Evolutionary conservation across 2,888 invertebrate genomes (phyloP), one percentile per base, ranked within the genome.

Genomic region (Nomada fucata): DNA sequence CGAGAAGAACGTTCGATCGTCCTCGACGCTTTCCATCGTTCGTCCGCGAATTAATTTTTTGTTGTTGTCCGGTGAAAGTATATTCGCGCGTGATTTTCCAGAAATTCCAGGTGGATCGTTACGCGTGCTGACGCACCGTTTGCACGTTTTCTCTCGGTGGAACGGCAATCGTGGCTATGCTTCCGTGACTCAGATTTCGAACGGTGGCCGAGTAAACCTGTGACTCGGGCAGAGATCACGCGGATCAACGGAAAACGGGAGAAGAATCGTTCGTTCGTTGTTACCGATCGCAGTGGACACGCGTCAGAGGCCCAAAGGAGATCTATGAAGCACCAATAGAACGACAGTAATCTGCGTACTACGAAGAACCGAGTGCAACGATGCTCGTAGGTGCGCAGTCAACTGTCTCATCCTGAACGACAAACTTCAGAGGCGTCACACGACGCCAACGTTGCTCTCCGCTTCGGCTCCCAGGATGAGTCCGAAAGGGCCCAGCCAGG

Each of bases 401-500:
- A 11, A 44, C 0, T 26, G 42, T 13, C 11, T 74, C 85, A 91
- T 52, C 80, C 91, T 92, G 91, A 92, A 88, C 90, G 91, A 85
- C 68, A 89, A 88, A 85, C 82, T 90, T 70, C 85, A 86, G 63
- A 80, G 91, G 90, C 91, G 90, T 91, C 91, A 88, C 79, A 89
- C 90, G 90, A 91, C 91, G 90, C 89, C 89, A 23, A 84, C 71
- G 36, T 65, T 88, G 68, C 67, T 78, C 26, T 20, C 78, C 10
- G 53, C 50, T 15, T 10, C 77, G 61, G 76, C 52, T 13, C 47
- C 84, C 52, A 91, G 87, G 82, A 93, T 93, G 93, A 93, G 93
- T 82, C 93, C 93, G 4, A 93, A 93, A 74, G 92, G 92, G 20
- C 92, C 91, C 23, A 85, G 86, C 55, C 92, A 91, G 83, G 92